A percentile compares a stretch with the other conserved stretches of the same genome.
These are phyloP conservation scores for Ctenicera cuprea DNA, from an alignment of 2,888 invertebrate genomes.

Conservation along the genomic window DNA sequence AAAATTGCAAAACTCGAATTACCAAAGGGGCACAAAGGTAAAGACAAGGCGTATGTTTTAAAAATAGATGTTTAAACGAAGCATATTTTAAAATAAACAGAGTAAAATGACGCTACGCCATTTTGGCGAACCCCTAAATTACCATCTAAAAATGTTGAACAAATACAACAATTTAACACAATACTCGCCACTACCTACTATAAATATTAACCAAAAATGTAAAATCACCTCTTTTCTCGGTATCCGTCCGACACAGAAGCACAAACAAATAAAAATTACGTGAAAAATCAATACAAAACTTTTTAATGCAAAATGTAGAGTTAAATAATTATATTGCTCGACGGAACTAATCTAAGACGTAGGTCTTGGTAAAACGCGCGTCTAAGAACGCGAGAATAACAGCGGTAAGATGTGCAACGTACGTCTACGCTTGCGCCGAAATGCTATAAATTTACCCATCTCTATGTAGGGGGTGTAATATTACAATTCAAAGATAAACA, in stretches of 20 bases:
- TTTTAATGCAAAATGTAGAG: slow-evolving; percentile 73
- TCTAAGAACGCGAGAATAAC: slow-evolving; percentile 66
- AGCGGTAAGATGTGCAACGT: slow-evolving; percentile 65
- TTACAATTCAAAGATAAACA: slow-evolving; percentile 67
- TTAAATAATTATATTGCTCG: slow-evolving; percentile 73
- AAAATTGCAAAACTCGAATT: slow-evolving; percentile 18
- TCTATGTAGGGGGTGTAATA: slow-evolving; percentile 69
- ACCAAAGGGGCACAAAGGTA: slow-evolving; percentile 26
- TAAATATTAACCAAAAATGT: slow-evolving; percentile 42
- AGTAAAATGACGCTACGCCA: slow-evolving; percentile 70
- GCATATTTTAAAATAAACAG: slow-evolving; percentile 44
- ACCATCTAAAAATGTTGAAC: slow-evolving; percentile 68
- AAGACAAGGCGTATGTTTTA: slow-evolving; percentile 29
- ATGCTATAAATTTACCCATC: slow-evolving; percentile 69
- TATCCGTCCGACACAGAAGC: slow-evolving; percentile 59
- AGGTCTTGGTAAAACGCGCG: slow-evolving; percentile 64
- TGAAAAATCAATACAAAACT: slow-evolving; percentile 72
- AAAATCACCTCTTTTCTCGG: slow-evolving; percentile 61
- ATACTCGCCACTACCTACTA: slow-evolving; percentile 24
- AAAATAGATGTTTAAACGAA: slow-evolving; percentile 40
- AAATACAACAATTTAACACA: slow-evolving; percentile 66
- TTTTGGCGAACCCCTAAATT: slow-evolving; percentile 72
- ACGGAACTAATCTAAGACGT: slow-evolving; percentile 66
- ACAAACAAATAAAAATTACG: slow-evolving; percentile 66
- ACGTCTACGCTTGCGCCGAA: slow-evolving; percentile 63